These are phyloP conservation scores for Acanthisitta chloris DNA, from an alignment of 2,113 vertebrate species.

Conservation along the genomic window DNA sequence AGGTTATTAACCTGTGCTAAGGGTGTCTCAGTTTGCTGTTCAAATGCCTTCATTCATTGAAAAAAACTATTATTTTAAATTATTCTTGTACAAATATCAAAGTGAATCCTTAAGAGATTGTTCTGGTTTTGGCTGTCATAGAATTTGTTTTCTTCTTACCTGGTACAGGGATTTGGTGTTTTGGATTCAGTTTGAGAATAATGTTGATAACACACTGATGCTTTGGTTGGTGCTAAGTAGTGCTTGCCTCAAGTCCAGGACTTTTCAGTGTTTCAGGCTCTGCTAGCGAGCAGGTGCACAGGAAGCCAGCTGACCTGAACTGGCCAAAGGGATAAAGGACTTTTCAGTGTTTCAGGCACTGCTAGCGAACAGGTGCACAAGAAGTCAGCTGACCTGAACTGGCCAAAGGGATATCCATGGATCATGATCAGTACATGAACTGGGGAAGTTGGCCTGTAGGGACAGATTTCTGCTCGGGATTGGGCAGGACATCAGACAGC, in stretches of 20 bases:
- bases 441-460: neutral
- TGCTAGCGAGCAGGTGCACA: neutral
- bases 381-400: neutral
- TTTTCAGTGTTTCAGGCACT: neutral
- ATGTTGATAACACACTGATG: neutral
- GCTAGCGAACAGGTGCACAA: neutral
- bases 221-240: neutral
- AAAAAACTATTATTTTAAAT: neutral
- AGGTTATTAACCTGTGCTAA: neutral
- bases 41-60: neutral
- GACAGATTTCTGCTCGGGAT: neutral
- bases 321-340: neutral
- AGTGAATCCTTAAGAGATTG: neutral
- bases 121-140: neutral
- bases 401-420: neutral
- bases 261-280: neutral
- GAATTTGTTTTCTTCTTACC: neutral
- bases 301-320: neutral
- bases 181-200: neutral
- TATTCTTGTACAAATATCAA: neutral
- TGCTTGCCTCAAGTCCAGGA: neutral
- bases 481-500: neutral
- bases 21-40: neutral
- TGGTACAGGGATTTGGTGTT: neutral
- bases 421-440: neutral